Percentiles rank a stretch among this genome's conserved stretches.
Evolutionary conservation across 2,888 invertebrate species (phyloP).

Genomic region (Cryptops parisi): DNA sequence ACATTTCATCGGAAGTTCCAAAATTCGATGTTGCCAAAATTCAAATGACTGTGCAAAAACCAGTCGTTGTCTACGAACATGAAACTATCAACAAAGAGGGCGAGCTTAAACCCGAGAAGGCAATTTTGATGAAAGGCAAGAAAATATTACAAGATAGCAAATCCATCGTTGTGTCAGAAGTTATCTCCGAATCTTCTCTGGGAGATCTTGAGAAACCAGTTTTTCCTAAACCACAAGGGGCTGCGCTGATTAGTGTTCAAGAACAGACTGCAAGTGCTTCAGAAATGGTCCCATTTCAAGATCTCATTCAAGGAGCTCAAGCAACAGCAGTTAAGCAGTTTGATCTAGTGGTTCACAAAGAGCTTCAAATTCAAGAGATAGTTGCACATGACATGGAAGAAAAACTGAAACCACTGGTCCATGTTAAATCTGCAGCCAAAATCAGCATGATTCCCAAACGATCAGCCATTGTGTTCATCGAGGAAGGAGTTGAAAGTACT

Average conservation of each 20-base stretch:
- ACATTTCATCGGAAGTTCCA: too few relatives aligned
- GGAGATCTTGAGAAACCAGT: not conserved
- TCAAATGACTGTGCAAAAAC: slow-evolving; percentile 3
- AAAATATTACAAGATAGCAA: slow-evolving; percentile 3
- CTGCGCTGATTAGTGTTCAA: not conserved
- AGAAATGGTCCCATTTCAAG: slow-evolving; percentile 2
- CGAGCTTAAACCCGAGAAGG: slow-evolving; percentile 2
- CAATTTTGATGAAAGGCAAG: slow-evolving; percentile 2
- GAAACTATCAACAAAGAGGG: slow-evolving; percentile 12
- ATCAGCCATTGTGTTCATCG: not conserved
- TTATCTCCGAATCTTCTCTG: not conserved
- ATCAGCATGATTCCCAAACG: not conserved
- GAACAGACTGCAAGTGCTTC: slow-evolving; percentile 1
- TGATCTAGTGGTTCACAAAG: not conserved
- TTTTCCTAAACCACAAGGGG: not conserved
- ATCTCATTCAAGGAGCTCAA: not conserved
- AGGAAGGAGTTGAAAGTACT: not conserved
- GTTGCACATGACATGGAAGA: slow-evolving; percentile 1
- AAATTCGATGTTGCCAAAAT: too few relatives aligned
- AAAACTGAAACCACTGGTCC: not conserved
- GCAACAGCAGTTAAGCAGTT: not conserved
- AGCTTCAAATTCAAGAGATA: not conserved
- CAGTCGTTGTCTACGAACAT: slow-evolving; percentile 11
- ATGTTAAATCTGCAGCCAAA: not conserved
- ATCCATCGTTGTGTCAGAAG: slow-evolving; percentile 9